Evolutionary conservation across 2,888 invertebrate species (phyloP), one percentile per base, ranked within the genome.

Genomic region (Yponomeuta evonymella): DNA sequence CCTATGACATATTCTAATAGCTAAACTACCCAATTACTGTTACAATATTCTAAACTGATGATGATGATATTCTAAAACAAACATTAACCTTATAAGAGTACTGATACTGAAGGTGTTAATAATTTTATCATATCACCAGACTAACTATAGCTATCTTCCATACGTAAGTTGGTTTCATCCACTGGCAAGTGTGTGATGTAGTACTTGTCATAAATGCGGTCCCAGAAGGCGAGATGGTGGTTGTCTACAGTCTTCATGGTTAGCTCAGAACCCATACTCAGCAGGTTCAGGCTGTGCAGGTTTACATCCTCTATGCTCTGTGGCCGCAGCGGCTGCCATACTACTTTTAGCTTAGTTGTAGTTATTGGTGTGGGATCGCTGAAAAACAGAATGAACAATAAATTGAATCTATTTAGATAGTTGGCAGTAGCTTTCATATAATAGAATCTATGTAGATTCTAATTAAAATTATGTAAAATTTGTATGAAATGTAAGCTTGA

Each of bases 351-450:
- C 29, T 81, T 70, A 12, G 80, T 76, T 51, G 86, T 84, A 15
- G 82, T 83, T 9, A 91, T 74, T 1, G 91, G 91, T 66, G 90
- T 90, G 2, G 91, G 91, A 63, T 91, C 91, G 4, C 91, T 92
- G 81, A n/a, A 74, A 75, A 69, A 73, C 43, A 48, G 2, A 62
- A 48, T 65, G n/a, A 30, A 48, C 77, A 81, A 48, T 70, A 66
- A 62, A 48, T 23, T 23, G 23, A 65, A 67, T 63, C n/a, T 66
- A 63, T 43, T 30, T 66, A 51, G 51, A 67, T 43, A 43, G 43
- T 43, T 8, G 9, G 43, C 69, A 65, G 62, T 15, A 15, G 62
- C 15, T 33, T 33, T 33, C 33, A 33, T 62, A 8, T 43, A 43
- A 43, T 43, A 43, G 43, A 58, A 58, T 58, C 15, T 58, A 4